Evolutionary conservation across 2,113 vertebrate genomes (phyloP), one percentile per base, ranked within the genome.

Genomic region (Eonycteris spelaea): DNA sequence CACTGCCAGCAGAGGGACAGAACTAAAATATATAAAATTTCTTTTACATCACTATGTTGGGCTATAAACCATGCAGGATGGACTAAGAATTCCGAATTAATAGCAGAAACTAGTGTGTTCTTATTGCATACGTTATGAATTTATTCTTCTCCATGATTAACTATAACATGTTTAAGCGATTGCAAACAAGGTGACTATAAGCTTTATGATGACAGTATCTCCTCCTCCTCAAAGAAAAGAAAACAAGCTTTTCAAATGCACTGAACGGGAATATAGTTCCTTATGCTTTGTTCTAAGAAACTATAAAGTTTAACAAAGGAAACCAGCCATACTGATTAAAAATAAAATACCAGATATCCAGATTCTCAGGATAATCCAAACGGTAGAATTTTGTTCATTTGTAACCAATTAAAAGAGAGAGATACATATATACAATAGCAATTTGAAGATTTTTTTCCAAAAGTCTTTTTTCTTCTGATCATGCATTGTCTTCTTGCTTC

Each of bases 1-100:
- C 97, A 97, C 96, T 97, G 98, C 98, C 98, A 98, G 98, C 97
- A 98, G 98, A 99, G 98, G 98, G 98, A 98, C 97, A 97, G 98
- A 98, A 98, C 94, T 94, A 97, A 98, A 61, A 88, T 75, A 97
- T 82, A 97, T 96, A 88, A 97, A 98, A 98, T 98, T 97, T 94
- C 84, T 97, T 98, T 98, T 94, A 67, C 97, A 96, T 84, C 93
- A 92, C 96, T 97, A n/a, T 97, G 95, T 97, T 97, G 95, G 97
- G 91, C 92, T 97, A 97, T 97, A 97, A 98, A 98, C 86, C 97
- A 96, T 95, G 80, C 68, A 85, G 85, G 93, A 90, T 92, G 92
- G 90, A 88, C 94, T 94, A 97, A 95, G 96, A 96, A 96, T 96
- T 97, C 93, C 92, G 93, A 97, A 98, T 98, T 93, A 97, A 92